Percentiles rank a stretch among this genome's conserved stretches.
phyloP scores from a whole-genome alignment of 2,113 vertebrate species.

The Anoplopoma fimbria region DNA sequence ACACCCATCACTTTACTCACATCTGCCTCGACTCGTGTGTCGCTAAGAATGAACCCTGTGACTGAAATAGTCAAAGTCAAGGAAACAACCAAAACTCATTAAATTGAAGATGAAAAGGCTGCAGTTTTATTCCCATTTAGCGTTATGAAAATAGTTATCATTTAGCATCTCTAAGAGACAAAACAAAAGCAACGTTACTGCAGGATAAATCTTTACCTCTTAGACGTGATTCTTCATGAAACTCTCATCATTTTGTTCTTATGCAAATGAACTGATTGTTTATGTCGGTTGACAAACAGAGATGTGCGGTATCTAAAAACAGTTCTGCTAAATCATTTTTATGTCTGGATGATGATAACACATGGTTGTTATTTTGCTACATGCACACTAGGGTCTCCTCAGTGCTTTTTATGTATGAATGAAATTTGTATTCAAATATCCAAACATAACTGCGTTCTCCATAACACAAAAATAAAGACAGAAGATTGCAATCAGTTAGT shows the following conservation, averaged over 20 bases:
- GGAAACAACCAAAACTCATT: background rate
- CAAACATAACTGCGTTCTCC: background rate
- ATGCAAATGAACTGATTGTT: background rate
- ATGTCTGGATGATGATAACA: background rate
- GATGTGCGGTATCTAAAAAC: background rate
- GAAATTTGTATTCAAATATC: background rate
- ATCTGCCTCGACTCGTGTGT: no score
- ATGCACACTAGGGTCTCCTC: background rate
- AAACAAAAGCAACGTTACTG: background rate
- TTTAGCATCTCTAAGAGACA: background rate
- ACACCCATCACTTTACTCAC: background rate
- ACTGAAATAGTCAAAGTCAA: background rate
- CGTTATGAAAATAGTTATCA: background rate
- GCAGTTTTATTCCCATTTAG: no score
- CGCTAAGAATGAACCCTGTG: background rate
- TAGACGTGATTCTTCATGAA: background rate
- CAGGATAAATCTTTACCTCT: conserved; percentile 2
- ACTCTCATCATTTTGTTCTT: background rate
- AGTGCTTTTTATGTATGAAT: background rate
- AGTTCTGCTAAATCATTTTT: background rate
- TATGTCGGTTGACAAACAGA: background rate
- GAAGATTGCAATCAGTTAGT: conserved; percentile 3
- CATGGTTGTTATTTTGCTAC: background rate
- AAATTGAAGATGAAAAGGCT: background rate
- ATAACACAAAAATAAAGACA: background rate